Conservation (phyloP, 2,888 invertebrate species). For the Syrphus vitripennis region DNA sequence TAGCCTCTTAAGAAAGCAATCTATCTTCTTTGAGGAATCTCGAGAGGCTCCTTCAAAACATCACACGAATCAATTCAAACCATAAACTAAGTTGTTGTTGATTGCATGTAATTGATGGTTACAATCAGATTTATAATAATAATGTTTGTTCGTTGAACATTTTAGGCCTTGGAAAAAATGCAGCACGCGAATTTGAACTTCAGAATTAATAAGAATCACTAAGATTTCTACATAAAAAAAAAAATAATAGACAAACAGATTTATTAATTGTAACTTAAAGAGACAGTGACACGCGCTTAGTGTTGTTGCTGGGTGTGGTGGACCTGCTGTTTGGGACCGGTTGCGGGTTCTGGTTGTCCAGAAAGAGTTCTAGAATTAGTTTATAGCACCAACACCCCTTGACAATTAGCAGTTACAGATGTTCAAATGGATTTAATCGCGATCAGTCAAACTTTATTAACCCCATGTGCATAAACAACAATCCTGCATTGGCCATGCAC, state of each 20-base stretch:
- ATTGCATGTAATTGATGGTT: constrained; percentile 29
- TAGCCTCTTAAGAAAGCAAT: neutral
- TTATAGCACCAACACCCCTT: neutral
- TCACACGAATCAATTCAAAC: constrained; percentile 15
- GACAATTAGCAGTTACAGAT: constrained; percentile 17
- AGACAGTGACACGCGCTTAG: constrained; percentile 17
- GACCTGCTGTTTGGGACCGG: constrained; percentile 22
- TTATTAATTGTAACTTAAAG: constrained; percentile 28
- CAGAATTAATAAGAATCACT: neutral
- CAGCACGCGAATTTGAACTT: constrained; percentile 3
- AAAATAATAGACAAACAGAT: neutral
- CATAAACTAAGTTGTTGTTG: constrained; percentile 10
- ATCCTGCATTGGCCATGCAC: neutral
- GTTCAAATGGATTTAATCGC: constrained; percentile 15
- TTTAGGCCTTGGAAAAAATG: neutral
- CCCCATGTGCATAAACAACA: neutral
- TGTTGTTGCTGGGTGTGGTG: constrained; percentile 16
- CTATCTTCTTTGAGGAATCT: neutral
- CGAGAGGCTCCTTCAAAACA: neutral
- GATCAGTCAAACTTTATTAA: constrained; percentile 23
- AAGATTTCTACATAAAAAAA: neutral
- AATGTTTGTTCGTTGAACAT: neutral
- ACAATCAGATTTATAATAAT: constrained; percentile 17
- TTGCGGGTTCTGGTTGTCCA: neutral
- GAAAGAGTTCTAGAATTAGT: neutral